Percentiles rank a stretch among this genome's conserved stretches.
Conservation (phyloP, 2,888 invertebrate genomes). For the Euzophera pinguis region DNA sequence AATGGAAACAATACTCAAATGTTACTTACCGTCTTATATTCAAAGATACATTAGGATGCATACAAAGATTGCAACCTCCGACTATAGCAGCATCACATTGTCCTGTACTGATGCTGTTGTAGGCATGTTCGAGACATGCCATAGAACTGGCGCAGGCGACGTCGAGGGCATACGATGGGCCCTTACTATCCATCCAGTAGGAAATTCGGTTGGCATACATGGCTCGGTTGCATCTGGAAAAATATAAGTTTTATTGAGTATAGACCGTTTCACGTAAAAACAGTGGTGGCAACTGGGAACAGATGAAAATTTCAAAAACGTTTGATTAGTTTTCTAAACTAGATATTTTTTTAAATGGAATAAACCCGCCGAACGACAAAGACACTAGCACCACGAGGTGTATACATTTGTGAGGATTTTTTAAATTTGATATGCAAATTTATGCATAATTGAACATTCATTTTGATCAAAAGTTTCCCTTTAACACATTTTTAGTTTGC, state of each 20-base stretch:
- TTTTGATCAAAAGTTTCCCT: too few relatives aligned
- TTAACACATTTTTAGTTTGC: too few relatives aligned
- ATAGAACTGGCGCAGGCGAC: slow-evolving; percentile 43
- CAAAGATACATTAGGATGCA: slow-evolving; percentile 59
- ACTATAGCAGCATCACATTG: slow-evolving; percentile 78
- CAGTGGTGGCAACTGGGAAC: too few relatives aligned
- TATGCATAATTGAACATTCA: too few relatives aligned
- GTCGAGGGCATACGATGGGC: slow-evolving; percentile 52
- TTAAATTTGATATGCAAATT: too few relatives aligned
- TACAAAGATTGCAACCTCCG: slow-evolving; percentile 78
- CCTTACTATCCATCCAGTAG: slow-evolving; percentile 53
- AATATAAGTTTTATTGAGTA: neutral
- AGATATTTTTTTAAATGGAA: too few relatives aligned
- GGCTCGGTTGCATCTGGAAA: slow-evolving; percentile 40
- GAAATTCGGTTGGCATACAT: slow-evolving; percentile 60
- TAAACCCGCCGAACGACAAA: too few relatives aligned
- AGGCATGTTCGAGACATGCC: slow-evolving; percentile 49
- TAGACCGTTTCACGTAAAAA: too few relatives aligned
- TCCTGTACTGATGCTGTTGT: slow-evolving; percentile 39
- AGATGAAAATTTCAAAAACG: too few relatives aligned
- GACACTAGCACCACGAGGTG: too few relatives aligned
- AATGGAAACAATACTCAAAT: neutral
- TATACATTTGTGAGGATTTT: too few relatives aligned
- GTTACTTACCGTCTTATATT: slow-evolving; percentile 40
- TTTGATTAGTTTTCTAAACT: too few relatives aligned